Evolutionary conservation across 37 sponge, comb jelly and placozoan species (phyloP).

Genomic region (Aplysina aerophoba): DNA sequence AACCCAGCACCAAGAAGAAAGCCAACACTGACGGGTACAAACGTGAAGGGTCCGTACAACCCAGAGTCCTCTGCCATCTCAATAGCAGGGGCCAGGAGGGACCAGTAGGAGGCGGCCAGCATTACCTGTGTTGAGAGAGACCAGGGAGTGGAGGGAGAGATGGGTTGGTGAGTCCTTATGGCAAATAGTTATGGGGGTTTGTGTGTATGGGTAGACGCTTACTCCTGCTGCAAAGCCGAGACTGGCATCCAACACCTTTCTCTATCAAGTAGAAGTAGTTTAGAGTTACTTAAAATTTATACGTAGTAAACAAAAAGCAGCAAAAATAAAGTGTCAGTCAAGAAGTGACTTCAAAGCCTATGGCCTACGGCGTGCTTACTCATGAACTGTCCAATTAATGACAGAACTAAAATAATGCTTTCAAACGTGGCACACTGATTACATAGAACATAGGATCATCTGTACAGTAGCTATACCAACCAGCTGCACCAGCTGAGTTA

Average conservation of each 20-base stretch:
- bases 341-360: too few species aligned
- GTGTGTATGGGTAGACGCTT: constrained; percentile 23
- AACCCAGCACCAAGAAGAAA: constrained; percentile 86
- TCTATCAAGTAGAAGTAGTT: constrained; percentile 35
- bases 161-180: not conserved
- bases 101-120: constrained; percentile 98
- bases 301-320: too few species aligned
- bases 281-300: not conserved
- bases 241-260: constrained; percentile 81
- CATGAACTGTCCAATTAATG: too few species aligned
- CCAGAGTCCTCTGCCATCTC: constrained; percentile 83
- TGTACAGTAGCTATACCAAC: too few species aligned
- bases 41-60: constrained; percentile 68
- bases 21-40: constrained; percentile 84
- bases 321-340: too few species aligned
- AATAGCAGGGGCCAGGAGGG: constrained; percentile 91
- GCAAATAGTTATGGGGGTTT: too few species aligned
- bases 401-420: too few species aligned
- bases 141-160: not conserved
- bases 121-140: constrained; percentile 73
- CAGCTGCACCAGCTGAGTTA: too few species aligned
- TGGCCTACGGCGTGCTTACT: too few species aligned
- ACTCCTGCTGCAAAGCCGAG: constrained; percentile 96
- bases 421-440: too few species aligned
- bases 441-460: too few species aligned